Evolutionary conservation across 2,888 invertebrate genomes (phyloP).

Genomic region (Ptychoptera albimana): DNA sequence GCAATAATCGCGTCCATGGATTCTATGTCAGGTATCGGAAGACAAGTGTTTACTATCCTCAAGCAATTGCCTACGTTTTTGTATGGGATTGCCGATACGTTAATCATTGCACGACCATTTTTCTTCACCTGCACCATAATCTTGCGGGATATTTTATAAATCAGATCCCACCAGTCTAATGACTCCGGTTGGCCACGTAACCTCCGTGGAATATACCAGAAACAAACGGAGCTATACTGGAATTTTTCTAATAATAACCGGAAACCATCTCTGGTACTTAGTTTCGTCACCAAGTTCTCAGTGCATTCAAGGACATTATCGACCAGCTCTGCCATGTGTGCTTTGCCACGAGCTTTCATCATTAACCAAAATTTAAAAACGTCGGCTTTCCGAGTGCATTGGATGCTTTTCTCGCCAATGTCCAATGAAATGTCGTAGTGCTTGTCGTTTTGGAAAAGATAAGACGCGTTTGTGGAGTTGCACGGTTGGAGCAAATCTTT

Average conservation of each 20-base stretch:
- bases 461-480: conserved; percentile 56
- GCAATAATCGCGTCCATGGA: no score
- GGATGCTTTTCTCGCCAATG: conserved; percentile 74
- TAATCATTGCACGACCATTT: no score
- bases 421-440: conserved; percentile 67
- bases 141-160: conserved; percentile 26
- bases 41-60: no score
- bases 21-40: no score
- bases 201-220: conserved; percentile 65
- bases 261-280: conserved; percentile 39
- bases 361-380: conserved; percentile 85
- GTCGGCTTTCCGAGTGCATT: conserved; percentile 87
- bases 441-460: conserved; percentile 72
- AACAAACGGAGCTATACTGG: conserved; percentile 75
- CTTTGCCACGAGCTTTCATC: conserved; percentile 68
- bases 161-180: conserved; percentile 34
- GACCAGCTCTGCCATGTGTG: conserved; percentile 39
- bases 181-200: conserved; percentile 28
- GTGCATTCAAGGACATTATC: conserved; percentile 48
- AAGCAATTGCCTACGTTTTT: no score
- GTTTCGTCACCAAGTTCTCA: conserved; percentile 37
- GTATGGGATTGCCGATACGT: no score
- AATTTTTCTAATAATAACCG: conserved; percentile 41
- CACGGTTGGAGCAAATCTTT: conserved; percentile 42
- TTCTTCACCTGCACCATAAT: not conserved